Conservation (phyloP, 2,888 invertebrate genomes). For the Autographa pulchrina region DNA sequence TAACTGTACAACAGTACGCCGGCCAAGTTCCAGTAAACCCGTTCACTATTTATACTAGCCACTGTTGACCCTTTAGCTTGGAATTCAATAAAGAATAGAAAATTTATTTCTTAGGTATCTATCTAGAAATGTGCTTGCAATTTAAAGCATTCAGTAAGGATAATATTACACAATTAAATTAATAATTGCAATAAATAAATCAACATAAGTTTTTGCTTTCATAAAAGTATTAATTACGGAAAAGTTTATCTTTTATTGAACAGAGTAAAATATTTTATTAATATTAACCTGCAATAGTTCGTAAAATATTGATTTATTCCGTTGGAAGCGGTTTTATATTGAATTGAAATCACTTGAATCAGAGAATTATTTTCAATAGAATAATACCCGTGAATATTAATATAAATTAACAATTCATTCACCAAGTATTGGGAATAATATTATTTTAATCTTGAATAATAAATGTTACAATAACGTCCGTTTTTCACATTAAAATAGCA, state of each 20-base stretch:
- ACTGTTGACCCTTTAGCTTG: too few relatives aligned
- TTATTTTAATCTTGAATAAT: not conserved
- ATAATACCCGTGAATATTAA: not conserved
- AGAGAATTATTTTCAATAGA: not conserved
- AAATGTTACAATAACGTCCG: not conserved
- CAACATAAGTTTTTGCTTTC: too few relatives aligned
- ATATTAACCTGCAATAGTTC: not conserved
- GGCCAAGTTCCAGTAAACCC: too few relatives aligned
- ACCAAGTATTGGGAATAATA: not conserved
- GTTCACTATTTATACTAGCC: too few relatives aligned
- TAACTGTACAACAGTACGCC: too few relatives aligned
- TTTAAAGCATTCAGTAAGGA: too few relatives aligned
- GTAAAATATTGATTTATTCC: not conserved
- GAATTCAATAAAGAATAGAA: too few relatives aligned
- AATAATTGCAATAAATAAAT: too few relatives aligned
- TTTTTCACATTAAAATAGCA: not conserved
- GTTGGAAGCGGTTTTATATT: not conserved
- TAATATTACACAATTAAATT: too few relatives aligned
- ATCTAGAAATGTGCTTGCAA: too few relatives aligned
- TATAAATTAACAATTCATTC: not conserved
- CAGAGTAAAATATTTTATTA: not conserved
- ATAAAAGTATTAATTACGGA: too few relatives aligned
- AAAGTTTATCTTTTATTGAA: not conserved
- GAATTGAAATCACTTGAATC: not conserved
- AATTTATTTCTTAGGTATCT: too few relatives aligned